phyloP scores from a whole-genome alignment of 2,888 invertebrate genomes.

The Tortrix viridana region DNA sequence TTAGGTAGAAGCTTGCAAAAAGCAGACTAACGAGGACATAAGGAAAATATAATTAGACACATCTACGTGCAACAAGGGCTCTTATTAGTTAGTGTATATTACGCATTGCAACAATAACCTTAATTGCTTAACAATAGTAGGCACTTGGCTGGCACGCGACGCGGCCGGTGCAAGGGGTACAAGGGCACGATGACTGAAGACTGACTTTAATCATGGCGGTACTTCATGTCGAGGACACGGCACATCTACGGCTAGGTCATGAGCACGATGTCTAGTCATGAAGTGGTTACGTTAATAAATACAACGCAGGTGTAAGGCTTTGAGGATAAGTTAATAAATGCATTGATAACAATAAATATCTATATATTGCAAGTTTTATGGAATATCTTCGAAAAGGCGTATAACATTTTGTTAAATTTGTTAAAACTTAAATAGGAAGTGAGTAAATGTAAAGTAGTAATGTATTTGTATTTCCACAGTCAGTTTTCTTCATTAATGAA shows the following conservation, averaged over 20 bases:
- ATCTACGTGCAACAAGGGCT: slow-evolving; percentile 11
- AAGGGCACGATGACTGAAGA: slow-evolving; percentile 56
- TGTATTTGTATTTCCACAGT: too few species aligned
- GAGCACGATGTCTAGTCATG: slow-evolving; percentile 28
- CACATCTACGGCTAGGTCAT: slow-evolving; percentile 32
- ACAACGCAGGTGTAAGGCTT: neutral
- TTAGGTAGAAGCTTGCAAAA: too few species aligned
- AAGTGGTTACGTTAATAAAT: slow-evolving; percentile 6
- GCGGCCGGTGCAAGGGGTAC: slow-evolving; percentile 57
- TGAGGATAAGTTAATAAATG: neutral
- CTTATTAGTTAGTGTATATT: slow-evolving; percentile 35
- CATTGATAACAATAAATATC: neutral
- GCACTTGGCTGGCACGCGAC: slow-evolving; percentile 55
- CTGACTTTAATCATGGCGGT: slow-evolving; percentile 53
- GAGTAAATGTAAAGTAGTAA: too few species aligned
- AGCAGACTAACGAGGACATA: too few species aligned
- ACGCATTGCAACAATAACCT: slow-evolving; percentile 57
- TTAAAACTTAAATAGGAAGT: too few species aligned
- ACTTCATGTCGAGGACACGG: slow-evolving; percentile 27
- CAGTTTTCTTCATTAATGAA: too few species aligned
- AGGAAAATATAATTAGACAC: neutral
- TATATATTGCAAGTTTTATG: neutral
- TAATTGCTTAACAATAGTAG: slow-evolving; percentile 38
- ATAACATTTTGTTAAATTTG: too few species aligned
- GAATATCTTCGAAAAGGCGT: too few species aligned